These are phyloP conservation scores for Gibbula magus DNA, from an alignment of 2,888 invertebrate species.

Conservation along the genomic window DNA sequence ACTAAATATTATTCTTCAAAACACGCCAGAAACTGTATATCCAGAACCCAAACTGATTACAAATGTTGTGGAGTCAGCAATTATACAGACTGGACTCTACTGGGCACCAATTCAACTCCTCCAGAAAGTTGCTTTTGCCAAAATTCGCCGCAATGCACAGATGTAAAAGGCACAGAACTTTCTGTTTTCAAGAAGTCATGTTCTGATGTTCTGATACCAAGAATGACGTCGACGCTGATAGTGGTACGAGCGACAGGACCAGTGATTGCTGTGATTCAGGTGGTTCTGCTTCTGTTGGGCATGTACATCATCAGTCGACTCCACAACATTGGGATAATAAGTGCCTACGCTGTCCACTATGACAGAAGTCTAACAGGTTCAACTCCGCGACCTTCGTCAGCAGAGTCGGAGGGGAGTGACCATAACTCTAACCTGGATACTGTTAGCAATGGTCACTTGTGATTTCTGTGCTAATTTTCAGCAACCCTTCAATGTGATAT, in stretches of 20 bases:
- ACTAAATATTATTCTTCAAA: neutral
- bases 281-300: neutral
- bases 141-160: neutral
- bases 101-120: neutral
- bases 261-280: neutral
- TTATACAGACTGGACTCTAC: neutral
- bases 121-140: constrained; percentile 7
- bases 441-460: too few relatives aligned
- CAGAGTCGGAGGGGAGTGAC: too few relatives aligned
- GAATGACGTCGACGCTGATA: neutral
- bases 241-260: neutral
- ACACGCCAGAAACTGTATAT: neutral
- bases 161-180: neutral
- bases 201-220: neutral
- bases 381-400: too few relatives aligned
- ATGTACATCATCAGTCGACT: neutral
- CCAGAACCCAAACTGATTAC: neutral
- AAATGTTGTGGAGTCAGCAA: constrained; percentile 7
- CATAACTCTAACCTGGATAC: too few relatives aligned
- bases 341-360: neutral
- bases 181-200: neutral
- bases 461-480: too few relatives aligned
- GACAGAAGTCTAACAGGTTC: neutral
- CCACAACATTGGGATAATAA: neutral
- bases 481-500: too few relatives aligned